Conservation (phyloP, 2,797 vertebrate genomes). For the Malurus splendens region DNA sequence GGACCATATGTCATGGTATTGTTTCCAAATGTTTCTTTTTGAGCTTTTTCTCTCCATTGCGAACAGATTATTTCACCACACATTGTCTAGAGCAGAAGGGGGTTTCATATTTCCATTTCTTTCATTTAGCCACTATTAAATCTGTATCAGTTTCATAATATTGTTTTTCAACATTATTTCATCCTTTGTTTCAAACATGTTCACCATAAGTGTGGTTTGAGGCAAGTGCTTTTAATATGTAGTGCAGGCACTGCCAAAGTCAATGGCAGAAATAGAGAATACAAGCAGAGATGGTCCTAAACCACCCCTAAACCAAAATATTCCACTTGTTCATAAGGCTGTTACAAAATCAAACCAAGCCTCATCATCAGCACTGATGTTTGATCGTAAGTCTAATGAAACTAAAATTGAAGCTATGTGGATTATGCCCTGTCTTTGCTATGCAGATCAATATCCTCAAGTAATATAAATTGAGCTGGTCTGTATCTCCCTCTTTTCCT, state of each 20-base stretch:
- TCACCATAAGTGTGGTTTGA: neutral
- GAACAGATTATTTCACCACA: neutral
- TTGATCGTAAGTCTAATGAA: neutral
- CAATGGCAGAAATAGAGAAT: neutral
- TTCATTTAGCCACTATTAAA: constrained; percentile 35
- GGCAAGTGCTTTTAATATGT: constrained; percentile 13
- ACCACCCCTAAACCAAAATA: neutral
- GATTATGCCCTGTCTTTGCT: neutral
- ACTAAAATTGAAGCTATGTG: neutral
- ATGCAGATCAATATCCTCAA: neutral
- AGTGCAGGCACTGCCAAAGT: neutral
- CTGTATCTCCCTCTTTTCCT: neutral
- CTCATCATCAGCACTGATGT: neutral
- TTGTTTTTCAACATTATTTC: constrained; percentile 32
- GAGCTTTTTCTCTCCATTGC: neutral
- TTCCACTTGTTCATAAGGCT: neutral
- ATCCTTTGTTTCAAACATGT: constrained; percentile 27
- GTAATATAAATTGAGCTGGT: neutral
- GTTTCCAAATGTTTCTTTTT: constrained; percentile 54
- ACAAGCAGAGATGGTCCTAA: neutral
- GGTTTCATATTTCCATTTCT: constrained; percentile 25
- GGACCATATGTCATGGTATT: constrained; percentile 45
- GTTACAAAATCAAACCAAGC: neutral
- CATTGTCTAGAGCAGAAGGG: constrained; percentile 14
- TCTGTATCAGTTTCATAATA: constrained; percentile 27